Base-by-base conservation (phyloP, 2,113 vertebrate species). In the Gopherus flavomarginatus region DNA sequence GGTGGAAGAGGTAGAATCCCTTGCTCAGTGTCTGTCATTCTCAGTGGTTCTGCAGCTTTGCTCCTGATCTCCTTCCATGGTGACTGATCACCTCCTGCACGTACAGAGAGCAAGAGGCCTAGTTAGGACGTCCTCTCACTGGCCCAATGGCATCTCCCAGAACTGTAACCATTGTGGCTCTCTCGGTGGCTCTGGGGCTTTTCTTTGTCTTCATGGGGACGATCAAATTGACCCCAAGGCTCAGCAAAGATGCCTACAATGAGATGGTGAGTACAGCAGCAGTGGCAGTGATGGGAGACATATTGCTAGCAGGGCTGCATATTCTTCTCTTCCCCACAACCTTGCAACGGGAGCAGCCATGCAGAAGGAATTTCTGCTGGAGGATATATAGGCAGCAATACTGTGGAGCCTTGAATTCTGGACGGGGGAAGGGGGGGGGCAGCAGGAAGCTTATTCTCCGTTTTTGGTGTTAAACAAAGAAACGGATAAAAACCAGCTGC, bases 201-300 rank as follows among this genome's bases (percentile, higher is more conserved):
- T 99, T 99, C 96, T 99, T 99, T 80, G 99, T 99, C 81, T 99
- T 99, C 44, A 99, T 99, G 99, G 99, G 99, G 29, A 99, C 99
- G 90, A 99, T 99, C 97, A 99, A 99, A 90, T 98, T 99, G 96
- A 99, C 99, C 3, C 99, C 99, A 7, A 98, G 99, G 83, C 98
- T 99, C 94, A 99, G 99, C 98, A 99, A 99, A 98, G 99, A 99
- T 94, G 99, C 99, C 9, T 99, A 99, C 98, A 99, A 98, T 78
- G 99, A 99, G 97, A 99, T 99, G 99, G 99, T 99, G 98, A 99
- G 99, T 98, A 54, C 72, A 29, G 87, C 91, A 21, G 59, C 5
- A 0, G 57, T 57, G 49, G 84, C 84, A 4, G 1, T 26, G 78
- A 12, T n/a, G 86, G 80, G 69, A 83, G 86, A 29, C 1, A 24